Conservation (phyloP, 2,888 invertebrate genomes). For the Rhagonycha fulva region DNA sequence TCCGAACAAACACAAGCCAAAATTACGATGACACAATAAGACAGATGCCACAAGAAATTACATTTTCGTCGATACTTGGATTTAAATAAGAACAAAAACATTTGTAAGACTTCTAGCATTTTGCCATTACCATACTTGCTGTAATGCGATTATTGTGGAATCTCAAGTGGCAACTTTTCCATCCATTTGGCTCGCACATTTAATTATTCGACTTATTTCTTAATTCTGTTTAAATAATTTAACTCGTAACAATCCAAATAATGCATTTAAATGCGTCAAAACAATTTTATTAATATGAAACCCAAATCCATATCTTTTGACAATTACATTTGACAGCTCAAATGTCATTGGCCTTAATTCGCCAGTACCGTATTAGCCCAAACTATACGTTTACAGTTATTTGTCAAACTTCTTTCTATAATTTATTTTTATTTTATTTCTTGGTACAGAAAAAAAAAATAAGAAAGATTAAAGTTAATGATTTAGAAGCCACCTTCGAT, state of each 20-base stretch:
- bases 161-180: neutral
- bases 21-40: constrained; percentile 50
- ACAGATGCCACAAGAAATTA: constrained; percentile 53
- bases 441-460: neutral
- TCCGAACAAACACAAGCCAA: constrained; percentile 33
- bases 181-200: neutral
- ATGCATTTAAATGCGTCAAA: constrained; percentile 12
- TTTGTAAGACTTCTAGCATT: constrained; percentile 83
- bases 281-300: constrained; percentile 16
- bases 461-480: neutral
- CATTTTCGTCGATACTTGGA: constrained; percentile 83
- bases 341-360: neutral
- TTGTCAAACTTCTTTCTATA: neutral
- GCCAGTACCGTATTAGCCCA: neutral
- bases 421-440: too few species aligned
- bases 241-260: neutral
- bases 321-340: constrained; percentile 35
- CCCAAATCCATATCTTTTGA: constrained; percentile 39
- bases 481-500: neutral
- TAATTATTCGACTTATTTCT: neutral
- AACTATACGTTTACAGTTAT: neutral
- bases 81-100: constrained; percentile 86
- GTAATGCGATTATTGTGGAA: neutral
- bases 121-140: constrained; percentile 59
- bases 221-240: neutral